phyloP scores from a whole-genome alignment of 2,113 vertebrate species.

The Clarias magur region DNA sequence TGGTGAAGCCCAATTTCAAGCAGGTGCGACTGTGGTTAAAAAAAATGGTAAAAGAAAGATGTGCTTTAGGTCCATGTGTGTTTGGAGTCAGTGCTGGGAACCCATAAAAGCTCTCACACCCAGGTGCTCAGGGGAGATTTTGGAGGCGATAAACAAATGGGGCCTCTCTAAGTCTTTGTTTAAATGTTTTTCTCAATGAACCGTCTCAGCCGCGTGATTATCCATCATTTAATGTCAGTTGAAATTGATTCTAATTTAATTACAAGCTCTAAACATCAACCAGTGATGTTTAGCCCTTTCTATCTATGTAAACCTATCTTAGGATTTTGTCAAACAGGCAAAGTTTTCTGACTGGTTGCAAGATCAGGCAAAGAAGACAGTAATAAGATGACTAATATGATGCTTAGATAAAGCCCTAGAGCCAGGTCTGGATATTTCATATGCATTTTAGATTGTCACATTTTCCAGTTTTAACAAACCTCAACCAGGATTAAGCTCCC shows the following conservation, averaged over 20 bases:
- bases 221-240: conserved; percentile 25
- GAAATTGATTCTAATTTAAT: conserved; percentile 43
- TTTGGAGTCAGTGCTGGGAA: conserved; percentile 60
- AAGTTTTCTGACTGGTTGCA: conserved; percentile 6
- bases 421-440: background rate
- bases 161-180: conserved; percentile 49
- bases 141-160: conserved; percentile 55
- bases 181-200: conserved; percentile 50
- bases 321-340: background rate
- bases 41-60: conserved; percentile 61
- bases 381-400: background rate
- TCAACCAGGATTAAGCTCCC: background rate
- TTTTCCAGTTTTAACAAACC: background rate
- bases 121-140: conserved; percentile 62
- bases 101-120: conserved; percentile 47
- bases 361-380: conserved; percentile 4
- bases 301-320: background rate
- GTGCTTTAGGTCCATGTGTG: conserved; percentile 49
- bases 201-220: conserved; percentile 15
- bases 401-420: background rate
- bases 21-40: conserved; percentile 67
- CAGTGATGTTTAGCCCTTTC: background rate
- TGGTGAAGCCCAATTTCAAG: conserved; percentile 66
- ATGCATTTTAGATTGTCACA: background rate
- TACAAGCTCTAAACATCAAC: conserved; percentile 23